Evolutionary conservation across 2,797 vertebrate species (phyloP).

Genomic region (Helicolenus hilgendorfi): DNA sequence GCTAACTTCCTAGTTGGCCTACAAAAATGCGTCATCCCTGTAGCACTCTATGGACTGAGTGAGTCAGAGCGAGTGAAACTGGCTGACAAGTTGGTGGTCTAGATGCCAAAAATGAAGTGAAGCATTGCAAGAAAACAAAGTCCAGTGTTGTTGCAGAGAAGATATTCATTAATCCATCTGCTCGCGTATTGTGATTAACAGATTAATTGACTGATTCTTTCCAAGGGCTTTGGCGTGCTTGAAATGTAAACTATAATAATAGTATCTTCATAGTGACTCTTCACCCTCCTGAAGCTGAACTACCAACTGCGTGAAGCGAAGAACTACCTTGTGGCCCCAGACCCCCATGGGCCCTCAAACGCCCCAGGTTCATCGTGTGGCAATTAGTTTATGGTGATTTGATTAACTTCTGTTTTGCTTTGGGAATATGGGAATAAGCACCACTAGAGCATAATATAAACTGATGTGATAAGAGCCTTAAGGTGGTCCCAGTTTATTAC

Average conservation of each 20-base stretch:
- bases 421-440: background rate
- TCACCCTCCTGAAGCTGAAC: background rate
- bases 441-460: background rate
- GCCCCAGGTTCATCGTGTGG: background rate
- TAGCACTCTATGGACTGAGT: too few species aligned
- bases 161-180: background rate
- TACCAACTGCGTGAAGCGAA: background rate
- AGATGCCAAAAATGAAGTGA: background rate
- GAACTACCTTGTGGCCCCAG: background rate
- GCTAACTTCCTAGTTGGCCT: too few species aligned
- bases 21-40: too few species aligned
- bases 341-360: background rate
- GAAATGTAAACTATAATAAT: background rate
- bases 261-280: background rate
- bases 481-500: constrained; percentile 2
- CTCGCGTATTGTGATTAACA: background rate
- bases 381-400: constrained; percentile 26
- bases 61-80: too few species aligned
- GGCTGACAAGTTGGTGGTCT: too few species aligned
- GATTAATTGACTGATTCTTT: background rate
- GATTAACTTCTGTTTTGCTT: background rate
- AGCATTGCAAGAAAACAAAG: background rate
- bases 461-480: background rate
- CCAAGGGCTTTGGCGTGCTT: background rate
- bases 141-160: background rate